Evolutionary conservation across 2,888 invertebrate genomes (phyloP).

Genomic region (Tanytarsus gracilentus): DNA sequence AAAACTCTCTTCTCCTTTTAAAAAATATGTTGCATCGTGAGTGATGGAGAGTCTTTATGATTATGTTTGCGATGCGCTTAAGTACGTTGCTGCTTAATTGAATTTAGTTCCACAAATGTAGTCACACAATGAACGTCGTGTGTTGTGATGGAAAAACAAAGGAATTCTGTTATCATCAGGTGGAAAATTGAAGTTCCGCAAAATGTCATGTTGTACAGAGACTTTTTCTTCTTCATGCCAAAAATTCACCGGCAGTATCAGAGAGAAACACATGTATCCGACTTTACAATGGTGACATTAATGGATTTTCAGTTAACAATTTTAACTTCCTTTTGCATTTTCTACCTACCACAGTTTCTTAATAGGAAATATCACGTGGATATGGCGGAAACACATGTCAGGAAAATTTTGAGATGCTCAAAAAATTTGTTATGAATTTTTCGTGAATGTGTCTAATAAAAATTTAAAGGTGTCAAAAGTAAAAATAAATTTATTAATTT

Average conservation of each 20-base stretch:
- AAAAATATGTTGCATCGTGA: not conserved
- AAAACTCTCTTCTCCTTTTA: not conserved
- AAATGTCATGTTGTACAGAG: not conserved
- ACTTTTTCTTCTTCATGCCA: not conserved
- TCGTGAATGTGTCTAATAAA: not conserved
- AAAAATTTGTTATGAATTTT: not conserved
- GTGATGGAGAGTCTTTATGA: too few species aligned
- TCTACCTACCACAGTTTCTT: not conserved
- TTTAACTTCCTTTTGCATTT: slow-evolving; percentile 19
- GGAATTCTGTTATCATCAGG: too few species aligned
- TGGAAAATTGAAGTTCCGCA: not conserved
- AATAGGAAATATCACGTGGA: slow-evolving; percentile 18
- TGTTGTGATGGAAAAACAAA: too few species aligned
- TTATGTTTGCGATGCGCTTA: too few species aligned
- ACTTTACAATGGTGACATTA: slow-evolving; percentile 18
- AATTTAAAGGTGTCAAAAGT: not conserved
- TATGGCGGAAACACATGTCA: slow-evolving; percentile 26
- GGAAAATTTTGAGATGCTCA: not conserved
- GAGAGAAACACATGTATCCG: not conserved
- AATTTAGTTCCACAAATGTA: too few species aligned
- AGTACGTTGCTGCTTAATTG: too few species aligned
- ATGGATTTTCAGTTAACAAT: slow-evolving; percentile 26
- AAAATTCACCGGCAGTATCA: not conserved
- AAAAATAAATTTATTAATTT: slow-evolving; percentile 5
- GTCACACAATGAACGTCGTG: too few species aligned